A percentile compares a stretch with the other conserved stretches of the same genome.
These are phyloP conservation scores for Drosophila ohnishii DNA, from an alignment of 1,140 invertebrate species.

Conservation along the genomic window DNA sequence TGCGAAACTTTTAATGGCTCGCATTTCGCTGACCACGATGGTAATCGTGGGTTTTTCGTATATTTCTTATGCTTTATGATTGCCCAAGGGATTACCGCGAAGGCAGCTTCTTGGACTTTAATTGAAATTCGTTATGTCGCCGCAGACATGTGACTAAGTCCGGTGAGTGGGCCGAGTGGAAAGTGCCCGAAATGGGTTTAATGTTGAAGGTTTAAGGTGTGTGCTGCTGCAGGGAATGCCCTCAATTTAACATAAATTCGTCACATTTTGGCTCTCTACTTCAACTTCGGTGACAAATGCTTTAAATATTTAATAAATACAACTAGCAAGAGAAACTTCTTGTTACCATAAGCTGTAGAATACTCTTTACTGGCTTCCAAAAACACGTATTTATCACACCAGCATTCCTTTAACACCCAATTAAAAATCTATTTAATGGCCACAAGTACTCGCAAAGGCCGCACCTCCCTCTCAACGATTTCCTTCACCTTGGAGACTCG, in stretches of 20 bases:
- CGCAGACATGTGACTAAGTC: conserved; percentile 37
- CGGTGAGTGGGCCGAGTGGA: conserved; percentile 43
- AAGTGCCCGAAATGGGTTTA: conserved; percentile 38
- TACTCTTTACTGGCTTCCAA: neutral
- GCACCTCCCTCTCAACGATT: neutral
- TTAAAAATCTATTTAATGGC: conserved; percentile 74
- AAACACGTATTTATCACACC: conserved; percentile 10
- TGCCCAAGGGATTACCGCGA: conserved; percentile 51
- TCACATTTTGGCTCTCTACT: conserved; percentile 9
- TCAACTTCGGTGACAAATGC: neutral
- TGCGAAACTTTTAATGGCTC: conserved; percentile 78
- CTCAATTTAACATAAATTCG: neutral
- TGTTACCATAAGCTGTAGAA: neutral
- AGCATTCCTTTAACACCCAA: conserved; percentile 64
- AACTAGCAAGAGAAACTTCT: neutral
- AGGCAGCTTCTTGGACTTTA: conserved; percentile 54
- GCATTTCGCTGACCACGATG: conserved; percentile 56
- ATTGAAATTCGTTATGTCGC: conserved; percentile 62
- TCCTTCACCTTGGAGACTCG: conserved; percentile 41
- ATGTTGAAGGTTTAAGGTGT: conserved; percentile 13
- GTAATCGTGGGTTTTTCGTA: conserved; percentile 57
- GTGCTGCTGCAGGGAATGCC: conserved; percentile 7
- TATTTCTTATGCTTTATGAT: conserved; percentile 68
- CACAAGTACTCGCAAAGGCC: conserved; percentile 17
- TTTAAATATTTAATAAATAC: neutral